Evolutionary conservation across 92 coral and sea anemone genomes (phyloP).

Genomic region (Muricea muricata): DNA sequence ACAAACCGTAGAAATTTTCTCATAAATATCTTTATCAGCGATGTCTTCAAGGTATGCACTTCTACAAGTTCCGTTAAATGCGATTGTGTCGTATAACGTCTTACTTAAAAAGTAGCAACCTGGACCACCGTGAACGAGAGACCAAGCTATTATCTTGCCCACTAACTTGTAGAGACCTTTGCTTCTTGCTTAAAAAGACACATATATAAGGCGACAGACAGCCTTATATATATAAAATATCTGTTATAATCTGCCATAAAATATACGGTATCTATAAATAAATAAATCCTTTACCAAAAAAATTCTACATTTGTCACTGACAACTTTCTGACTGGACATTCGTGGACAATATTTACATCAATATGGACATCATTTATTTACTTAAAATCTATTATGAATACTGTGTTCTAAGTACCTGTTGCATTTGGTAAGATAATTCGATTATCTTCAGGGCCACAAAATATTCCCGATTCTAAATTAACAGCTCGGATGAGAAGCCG

Average conservation of each 20-base stretch:
- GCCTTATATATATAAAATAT: too few species aligned
- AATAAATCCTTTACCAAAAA: too few species aligned
- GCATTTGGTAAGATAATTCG: neutral
- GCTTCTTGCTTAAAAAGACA: neutral
- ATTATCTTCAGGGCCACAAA: constrained; percentile 34
- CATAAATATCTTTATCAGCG: neutral
- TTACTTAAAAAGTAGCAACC: constrained; percentile 4
- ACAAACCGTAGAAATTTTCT: neutral
- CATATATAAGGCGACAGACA: too few species aligned
- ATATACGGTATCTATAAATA: too few species aligned
- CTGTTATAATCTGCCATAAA: too few species aligned
- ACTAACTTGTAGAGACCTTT: constrained; percentile 2
- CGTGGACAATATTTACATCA: too few species aligned
- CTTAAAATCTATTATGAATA: constrained; percentile 2
- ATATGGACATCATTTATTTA: too few species aligned
- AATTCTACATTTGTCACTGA: too few species aligned
- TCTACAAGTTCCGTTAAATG: neutral
- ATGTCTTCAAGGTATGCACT: neutral
- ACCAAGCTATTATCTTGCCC: neutral
- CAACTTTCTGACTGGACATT: too few species aligned
- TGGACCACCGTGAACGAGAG: constrained; percentile 1
- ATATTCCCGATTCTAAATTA: neutral
- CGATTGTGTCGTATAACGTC: neutral
- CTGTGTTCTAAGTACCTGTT: neutral
- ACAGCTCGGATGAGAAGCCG: constrained; percentile 15